Evolutionary conservation across 92 coral and sea anemone species (phyloP).

Genomic region (Zoanthus gigantus): DNA sequence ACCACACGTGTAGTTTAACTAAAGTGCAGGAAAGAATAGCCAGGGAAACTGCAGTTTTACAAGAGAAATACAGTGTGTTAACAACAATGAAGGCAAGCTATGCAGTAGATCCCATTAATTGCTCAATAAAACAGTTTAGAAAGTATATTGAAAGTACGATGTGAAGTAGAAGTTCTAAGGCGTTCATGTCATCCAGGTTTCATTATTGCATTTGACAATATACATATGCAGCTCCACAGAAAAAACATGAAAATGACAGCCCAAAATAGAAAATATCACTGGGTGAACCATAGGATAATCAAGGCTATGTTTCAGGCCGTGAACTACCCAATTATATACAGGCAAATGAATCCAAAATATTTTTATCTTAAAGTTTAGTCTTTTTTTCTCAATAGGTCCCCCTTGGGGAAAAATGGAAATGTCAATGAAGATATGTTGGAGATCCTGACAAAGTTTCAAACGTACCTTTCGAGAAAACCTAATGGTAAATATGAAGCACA

Average conservation of each 20-base stretch:
- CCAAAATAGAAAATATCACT: slow-evolving; percentile 44
- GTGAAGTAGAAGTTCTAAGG: neutral
- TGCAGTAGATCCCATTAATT: neutral
- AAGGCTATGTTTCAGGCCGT: slow-evolving; percentile 41
- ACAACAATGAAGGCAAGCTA: neutral
- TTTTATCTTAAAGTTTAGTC: neutral
- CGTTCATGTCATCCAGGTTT: slow-evolving; percentile 27
- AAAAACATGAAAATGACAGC: neutral
- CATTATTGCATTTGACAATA: slow-evolving; percentile 29
- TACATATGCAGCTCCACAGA: slow-evolving; percentile 2
- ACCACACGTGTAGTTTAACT: too few relatives aligned
- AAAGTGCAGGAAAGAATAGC: too few relatives aligned
- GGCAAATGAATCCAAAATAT: neutral
- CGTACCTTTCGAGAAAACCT: neutral
- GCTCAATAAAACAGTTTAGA: neutral
- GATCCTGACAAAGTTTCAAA: neutral
- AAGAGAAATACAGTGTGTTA: too few relatives aligned
- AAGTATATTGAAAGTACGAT: neutral
- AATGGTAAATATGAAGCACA: neutral
- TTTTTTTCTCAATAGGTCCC: neutral
- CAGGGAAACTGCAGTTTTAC: too few relatives aligned
- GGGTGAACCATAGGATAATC: slow-evolving; percentile 58
- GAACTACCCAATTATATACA: slow-evolving; percentile 32
- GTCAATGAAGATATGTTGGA: neutral
- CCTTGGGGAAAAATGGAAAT: neutral